phyloP scores from a whole-genome alignment of 2,113 vertebrate genomes.

The Prietella phreatophila region DNA sequence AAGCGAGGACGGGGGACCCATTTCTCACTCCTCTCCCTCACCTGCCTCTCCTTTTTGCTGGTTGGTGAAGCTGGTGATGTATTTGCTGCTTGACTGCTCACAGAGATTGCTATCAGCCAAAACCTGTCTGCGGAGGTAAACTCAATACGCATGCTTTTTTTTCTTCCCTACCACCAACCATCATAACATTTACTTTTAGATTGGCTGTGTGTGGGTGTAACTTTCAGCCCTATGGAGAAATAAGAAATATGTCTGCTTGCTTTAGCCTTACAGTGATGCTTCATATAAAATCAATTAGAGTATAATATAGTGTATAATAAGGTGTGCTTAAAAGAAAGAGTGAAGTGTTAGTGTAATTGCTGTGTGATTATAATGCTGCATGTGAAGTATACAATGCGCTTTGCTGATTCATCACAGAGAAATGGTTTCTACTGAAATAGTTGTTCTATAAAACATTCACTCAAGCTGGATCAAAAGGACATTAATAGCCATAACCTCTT shows the following conservation, averaged over 20 bases:
- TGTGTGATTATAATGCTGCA: conserved; percentile 22
- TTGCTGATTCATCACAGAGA: conserved; percentile 9
- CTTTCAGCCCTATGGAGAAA: conserved; percentile 28
- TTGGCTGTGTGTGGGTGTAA: neutral
- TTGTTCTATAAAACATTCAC: neutral
- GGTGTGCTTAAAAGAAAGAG: conserved; percentile 36
- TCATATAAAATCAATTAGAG: conserved; percentile 40
- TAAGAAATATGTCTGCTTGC: conserved; percentile 3
- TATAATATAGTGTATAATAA: conserved; percentile 36
- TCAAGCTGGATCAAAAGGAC: neutral
- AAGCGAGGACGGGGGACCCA: conserved; percentile 56
- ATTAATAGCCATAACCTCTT: neutral
- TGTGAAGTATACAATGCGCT: conserved; percentile 12
- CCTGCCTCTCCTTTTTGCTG: conserved; percentile 67
- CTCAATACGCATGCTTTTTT: conserved; percentile 63
- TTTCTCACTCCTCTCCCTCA: conserved; percentile 65
- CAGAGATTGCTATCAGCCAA: conserved; percentile 73
- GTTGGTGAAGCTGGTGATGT: conserved; percentile 76
- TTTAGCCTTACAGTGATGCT: conserved; percentile 15
- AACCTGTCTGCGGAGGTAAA: conserved; percentile 65
- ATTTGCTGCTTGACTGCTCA: conserved; percentile 79
- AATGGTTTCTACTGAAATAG: neutral
- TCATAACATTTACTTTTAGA: conserved; percentile 72
- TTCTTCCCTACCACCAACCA: conserved; percentile 62
- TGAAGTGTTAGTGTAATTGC: conserved; percentile 20